A percentile compares a stretch with the other conserved stretches of the same genome.
These are phyloP conservation scores for Tenualosa thibaudeaui DNA, from an alignment of 2,797 vertebrate genomes.

Conservation along the genomic window DNA sequence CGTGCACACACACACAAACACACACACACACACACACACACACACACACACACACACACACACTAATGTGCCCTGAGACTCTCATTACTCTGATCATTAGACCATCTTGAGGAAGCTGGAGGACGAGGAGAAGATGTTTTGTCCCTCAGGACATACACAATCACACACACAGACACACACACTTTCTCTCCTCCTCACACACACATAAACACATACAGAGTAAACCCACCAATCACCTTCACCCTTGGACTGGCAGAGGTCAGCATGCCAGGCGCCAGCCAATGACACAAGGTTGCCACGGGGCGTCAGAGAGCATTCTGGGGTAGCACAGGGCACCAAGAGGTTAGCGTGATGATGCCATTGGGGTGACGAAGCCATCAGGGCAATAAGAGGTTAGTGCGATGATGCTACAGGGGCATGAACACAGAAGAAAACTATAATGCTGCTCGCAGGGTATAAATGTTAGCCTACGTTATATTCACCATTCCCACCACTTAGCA, in stretches of 20 bases:
- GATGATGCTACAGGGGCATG: background rate
- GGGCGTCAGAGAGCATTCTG: background rate
- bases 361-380: background rate
- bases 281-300: background rate
- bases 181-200: conserved; percentile 37
- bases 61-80: background rate
- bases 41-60: background rate
- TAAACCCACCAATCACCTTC: background rate
- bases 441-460: background rate
- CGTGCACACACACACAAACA: conserved; percentile 29
- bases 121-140: background rate
- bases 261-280: background rate
- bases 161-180: conserved; percentile 17
- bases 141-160: background rate
- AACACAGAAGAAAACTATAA: background rate
- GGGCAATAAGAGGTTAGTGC: background rate
- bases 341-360: background rate
- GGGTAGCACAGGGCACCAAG: background rate
- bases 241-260: background rate
- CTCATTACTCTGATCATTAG: conserved; percentile 10
- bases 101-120: conserved; percentile 11
- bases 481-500: background rate
- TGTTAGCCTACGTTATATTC: background rate
- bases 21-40: conserved; percentile 7
- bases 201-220: background rate